These are phyloP conservation scores for Sula dactylatra DNA, from an alignment of 2,113 vertebrate species.

Conservation along the genomic window DNA sequence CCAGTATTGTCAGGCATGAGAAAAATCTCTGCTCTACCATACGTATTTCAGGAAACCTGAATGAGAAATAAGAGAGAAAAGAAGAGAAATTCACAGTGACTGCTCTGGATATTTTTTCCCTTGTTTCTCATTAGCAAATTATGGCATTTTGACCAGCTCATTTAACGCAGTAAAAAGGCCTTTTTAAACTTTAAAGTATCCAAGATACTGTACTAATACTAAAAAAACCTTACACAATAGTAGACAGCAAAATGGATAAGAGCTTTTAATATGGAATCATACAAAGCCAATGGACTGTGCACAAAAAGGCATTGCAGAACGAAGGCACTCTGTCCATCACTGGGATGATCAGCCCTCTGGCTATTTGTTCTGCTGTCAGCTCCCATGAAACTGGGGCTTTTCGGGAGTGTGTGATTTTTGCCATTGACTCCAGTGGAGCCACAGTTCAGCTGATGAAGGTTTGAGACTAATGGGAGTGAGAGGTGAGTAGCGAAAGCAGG, in stretches of 20 bases:
- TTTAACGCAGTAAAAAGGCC: neutral
- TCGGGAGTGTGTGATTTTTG: neutral
- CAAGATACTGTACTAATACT: neutral
- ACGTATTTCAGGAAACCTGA: neutral
- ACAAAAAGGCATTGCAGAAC: neutral
- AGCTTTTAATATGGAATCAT: slow-evolving; percentile 11
- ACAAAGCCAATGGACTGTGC: neutral
- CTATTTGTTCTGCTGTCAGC: slow-evolving; percentile 1
- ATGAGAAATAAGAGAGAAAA: neutral
- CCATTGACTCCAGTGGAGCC: neutral
- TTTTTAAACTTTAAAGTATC: slow-evolving; percentile 21
- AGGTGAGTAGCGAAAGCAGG: neutral
- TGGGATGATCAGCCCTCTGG: neutral
- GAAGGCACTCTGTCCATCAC: neutral
- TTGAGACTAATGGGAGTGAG: neutral
- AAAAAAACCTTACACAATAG: neutral
- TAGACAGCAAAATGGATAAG: slow-evolving; percentile 2
- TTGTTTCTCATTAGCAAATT: neutral
- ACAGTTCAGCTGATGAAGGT: neutral
- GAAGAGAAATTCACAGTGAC: neutral
- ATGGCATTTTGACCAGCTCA: neutral
- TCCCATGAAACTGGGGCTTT: neutral
- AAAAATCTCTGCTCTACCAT: neutral
- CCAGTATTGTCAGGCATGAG: neutral
- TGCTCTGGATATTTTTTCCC: neutral